phyloP scores from a whole-genome alignment of 2,888 invertebrate species.

The Hemistola chrysoprasaria region DNA sequence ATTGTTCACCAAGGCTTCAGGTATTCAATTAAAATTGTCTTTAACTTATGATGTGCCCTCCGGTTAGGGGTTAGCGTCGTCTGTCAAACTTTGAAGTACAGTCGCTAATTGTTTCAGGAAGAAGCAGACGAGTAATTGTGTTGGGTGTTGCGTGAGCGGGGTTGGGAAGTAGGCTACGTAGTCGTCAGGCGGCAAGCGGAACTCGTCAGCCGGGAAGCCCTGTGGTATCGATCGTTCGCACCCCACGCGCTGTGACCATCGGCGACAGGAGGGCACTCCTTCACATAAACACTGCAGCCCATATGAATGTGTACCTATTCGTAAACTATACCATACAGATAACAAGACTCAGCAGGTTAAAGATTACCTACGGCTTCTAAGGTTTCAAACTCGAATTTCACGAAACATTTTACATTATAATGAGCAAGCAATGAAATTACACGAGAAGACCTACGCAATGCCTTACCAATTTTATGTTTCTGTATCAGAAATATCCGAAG shows the following conservation, averaged over 20 bases:
- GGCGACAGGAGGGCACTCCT: slow-evolving; percentile 75
- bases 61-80: slow-evolving; percentile 10
- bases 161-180: slow-evolving; percentile 46
- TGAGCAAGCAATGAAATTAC: slow-evolving; percentile 45
- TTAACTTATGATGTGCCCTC: slow-evolving; percentile 9
- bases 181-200: slow-evolving; percentile 40
- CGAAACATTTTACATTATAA: slow-evolving; percentile 41
- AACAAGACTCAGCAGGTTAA: slow-evolving; percentile 4
- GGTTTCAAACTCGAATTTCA: slow-evolving; percentile 13
- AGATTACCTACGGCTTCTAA: slow-evolving; percentile 11
- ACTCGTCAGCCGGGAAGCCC: slow-evolving; percentile 62
- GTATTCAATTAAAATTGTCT: slow-evolving; percentile 8
- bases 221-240: slow-evolving; percentile 72
- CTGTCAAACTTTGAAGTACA: slow-evolving; percentile 17
- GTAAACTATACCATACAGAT: slow-evolving; percentile 12
- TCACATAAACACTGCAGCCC: slow-evolving; percentile 55
- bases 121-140: slow-evolving; percentile 40
- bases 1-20: slow-evolving; percentile 4
- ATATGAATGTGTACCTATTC: slow-evolving; percentile 47
- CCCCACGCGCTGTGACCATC: slow-evolving; percentile 73
- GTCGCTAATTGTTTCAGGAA: slow-evolving; percentile 39
- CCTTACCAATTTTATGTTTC: slow-evolving; percentile 36
- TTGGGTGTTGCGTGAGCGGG: slow-evolving; percentile 51
- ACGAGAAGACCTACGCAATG: slow-evolving; percentile 32
- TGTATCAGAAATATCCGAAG: slow-evolving; percentile 29